Evolutionary conservation across 2,888 invertebrate genomes (phyloP).

Genomic region (Dysmachus trigonus): DNA sequence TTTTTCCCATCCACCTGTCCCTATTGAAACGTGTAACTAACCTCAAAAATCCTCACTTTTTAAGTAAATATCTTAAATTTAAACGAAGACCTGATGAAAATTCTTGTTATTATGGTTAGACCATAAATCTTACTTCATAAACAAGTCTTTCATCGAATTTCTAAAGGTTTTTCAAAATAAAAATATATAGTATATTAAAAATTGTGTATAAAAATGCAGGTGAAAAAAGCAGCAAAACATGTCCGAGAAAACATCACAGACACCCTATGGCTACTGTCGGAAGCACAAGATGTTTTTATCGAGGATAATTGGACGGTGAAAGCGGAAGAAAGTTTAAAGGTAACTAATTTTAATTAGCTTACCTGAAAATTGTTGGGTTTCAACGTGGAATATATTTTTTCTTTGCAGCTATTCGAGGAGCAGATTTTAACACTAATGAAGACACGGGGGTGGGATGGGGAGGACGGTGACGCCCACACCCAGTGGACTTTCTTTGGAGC

Average conservation of each 20-base stretch:
- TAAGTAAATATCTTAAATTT: background rate
- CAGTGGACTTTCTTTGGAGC: slow-evolving; percentile 92
- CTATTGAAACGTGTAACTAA: background rate
- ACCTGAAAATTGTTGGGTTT: background rate
- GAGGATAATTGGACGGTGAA: slow-evolving; percentile 83
- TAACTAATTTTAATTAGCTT: slow-evolving; percentile 51
- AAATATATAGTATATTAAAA: background rate
- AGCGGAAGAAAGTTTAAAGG: slow-evolving; percentile 71
- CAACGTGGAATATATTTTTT: too few species aligned
- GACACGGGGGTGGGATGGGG: slow-evolving; percentile 90
- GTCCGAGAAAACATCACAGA: slow-evolving; percentile 80
- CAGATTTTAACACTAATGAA: slow-evolving; percentile 84
- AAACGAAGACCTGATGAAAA: background rate
- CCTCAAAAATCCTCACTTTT: background rate
- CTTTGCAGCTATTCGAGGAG: slow-evolving; percentile 69
- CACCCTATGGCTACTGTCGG: slow-evolving; percentile 78
- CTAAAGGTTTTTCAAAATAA: background rate
- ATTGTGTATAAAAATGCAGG: slow-evolving; percentile 66
- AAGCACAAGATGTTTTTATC: slow-evolving; percentile 67
- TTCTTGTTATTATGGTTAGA: background rate
- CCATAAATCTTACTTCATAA: background rate
- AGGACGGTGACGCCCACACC: slow-evolving; percentile 70
- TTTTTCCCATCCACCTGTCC: background rate
- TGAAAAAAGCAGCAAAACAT: slow-evolving; percentile 77
- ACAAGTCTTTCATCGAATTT: background rate